Percentiles rank a stretch among this genome's conserved stretches.
These are phyloP conservation scores for Lichenostomus cassidix DNA, from an alignment of 2,113 vertebrate species.

Conservation along the genomic window DNA sequence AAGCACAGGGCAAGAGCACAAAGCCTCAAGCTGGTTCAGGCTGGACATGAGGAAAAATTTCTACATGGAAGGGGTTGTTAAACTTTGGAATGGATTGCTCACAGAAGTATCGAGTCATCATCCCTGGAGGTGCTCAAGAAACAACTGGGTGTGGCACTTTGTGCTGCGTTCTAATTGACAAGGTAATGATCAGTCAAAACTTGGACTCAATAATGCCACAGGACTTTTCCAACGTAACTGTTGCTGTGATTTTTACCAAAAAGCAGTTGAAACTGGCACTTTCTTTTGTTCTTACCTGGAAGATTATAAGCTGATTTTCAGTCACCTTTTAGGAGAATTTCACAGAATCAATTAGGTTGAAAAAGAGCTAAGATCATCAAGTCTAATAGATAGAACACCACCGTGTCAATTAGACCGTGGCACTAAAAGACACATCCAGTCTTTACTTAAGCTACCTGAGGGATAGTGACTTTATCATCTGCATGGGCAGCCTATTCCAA, in stretches of 20 bases:
- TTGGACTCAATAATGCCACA: neutral
- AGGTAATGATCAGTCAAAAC: neutral
- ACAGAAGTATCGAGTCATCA: neutral
- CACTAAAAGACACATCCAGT: neutral
- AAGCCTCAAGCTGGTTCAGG: neutral
- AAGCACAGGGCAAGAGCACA: neutral
- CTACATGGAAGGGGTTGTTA: neutral
- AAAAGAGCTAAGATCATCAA: neutral
- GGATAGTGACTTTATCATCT: neutral
- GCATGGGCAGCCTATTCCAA: neutral
- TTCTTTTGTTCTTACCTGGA: neutral
- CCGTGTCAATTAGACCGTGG: neutral
- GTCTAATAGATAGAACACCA: neutral
- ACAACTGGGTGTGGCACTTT: accelerated
- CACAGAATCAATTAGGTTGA: neutral
- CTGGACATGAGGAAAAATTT: neutral
- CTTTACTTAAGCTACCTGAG: neutral
- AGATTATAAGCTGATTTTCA: neutral
- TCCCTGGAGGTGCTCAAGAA: neutral
- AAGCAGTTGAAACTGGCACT: neutral
- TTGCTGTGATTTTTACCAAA: neutral
- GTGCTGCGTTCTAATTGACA: neutral
- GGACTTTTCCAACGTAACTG: neutral
- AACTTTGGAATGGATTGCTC: neutral
- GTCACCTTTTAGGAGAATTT: neutral